Evolutionary conservation across 2,888 invertebrate genomes (phyloP), one percentile per base, ranked within the genome.

Genomic region (Eilema caniola): DNA sequence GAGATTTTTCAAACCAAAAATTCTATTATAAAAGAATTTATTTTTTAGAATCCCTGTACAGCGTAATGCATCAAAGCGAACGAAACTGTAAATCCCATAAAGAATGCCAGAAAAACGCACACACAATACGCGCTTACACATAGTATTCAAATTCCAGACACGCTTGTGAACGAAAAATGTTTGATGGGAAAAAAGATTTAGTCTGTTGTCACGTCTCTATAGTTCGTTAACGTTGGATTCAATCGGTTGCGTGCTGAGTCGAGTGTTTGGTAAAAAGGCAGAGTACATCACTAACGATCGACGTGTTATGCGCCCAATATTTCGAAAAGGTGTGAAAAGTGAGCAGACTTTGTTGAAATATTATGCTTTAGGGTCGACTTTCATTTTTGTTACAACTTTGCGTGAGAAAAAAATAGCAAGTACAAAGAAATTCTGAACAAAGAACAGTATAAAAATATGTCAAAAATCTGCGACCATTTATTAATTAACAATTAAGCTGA

Each of bases 191-290:
- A 88, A 88, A 87, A 85, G 81, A 78, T 77, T 78, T 62, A 64
- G 73, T 57, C 76, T 73, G 79, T 77, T 83, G 84, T 86, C 85
- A 85, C 85, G 81, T 86, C 75, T 82, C 82, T 86, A 87, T 88
- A 87, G 88, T 88, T 88, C 88, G 88, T 88, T 88, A 88, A 81
- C 86, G 82, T 73, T 73, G 82, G 80, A 88, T 87, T 83, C 86
- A 86, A 86, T 84, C 83, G 81, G 75, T 74, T 76, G 79, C 77
- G 75, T 82, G 87, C 83, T 83, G 82, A 85, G 76, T 83, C 73
- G 73, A 77, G 77, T 79, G 83, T 82, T 82, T 83, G 73, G 70
- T 78, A 74, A 82, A 66, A 83, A 80, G 78, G 80, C 71, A 70
- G 70, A 73, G 31, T 73, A 79, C 71, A 73, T 76, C 77, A 80